Evolutionary conservation across 2,888 invertebrate species (phyloP).

Genomic region (Byasa hedistus): DNA sequence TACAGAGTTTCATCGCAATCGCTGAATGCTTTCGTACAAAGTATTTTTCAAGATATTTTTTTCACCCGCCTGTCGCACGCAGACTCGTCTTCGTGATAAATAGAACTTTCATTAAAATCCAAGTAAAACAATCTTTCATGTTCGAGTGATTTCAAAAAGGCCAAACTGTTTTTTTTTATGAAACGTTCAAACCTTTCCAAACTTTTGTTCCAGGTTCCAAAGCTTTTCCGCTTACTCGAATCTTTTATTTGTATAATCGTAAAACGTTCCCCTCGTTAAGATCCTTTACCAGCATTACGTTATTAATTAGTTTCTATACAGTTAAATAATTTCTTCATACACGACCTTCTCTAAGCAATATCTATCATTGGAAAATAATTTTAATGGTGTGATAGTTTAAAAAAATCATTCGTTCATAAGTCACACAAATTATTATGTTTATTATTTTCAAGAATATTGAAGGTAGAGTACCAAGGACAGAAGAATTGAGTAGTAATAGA

Average conservation of each 20-base stretch:
- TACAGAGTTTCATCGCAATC: too few species aligned
- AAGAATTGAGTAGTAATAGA: too few species aligned
- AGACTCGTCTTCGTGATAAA: conserved; percentile 15
- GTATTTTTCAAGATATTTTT: not conserved
- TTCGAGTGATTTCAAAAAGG: conserved; percentile 2
- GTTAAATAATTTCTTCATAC: too few species aligned
- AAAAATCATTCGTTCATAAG: too few species aligned
- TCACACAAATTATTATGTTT: too few species aligned
- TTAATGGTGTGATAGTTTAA: too few species aligned
- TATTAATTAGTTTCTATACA: too few species aligned
- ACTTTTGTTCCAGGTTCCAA: conserved; percentile 15
- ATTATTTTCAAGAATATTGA: too few species aligned
- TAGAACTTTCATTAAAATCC: conserved; percentile 1
- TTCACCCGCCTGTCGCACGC: conserved; percentile 6
- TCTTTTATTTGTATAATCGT: conserved; percentile 28
- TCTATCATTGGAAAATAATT: too few species aligned
- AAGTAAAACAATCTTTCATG: conserved; percentile 1
- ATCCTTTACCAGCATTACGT: not conserved
- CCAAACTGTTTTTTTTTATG: conserved; percentile 1
- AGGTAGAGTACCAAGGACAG: too few species aligned
- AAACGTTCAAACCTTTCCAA: not conserved
- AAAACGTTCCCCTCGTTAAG: conserved; percentile 26
- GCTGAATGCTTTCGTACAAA: not conserved
- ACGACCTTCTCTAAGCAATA: too few species aligned
- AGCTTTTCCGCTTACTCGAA: conserved; percentile 38